phyloP scores from a whole-genome alignment of 2,888 invertebrate genomes.

The Ditylenchus weischeri region DNA sequence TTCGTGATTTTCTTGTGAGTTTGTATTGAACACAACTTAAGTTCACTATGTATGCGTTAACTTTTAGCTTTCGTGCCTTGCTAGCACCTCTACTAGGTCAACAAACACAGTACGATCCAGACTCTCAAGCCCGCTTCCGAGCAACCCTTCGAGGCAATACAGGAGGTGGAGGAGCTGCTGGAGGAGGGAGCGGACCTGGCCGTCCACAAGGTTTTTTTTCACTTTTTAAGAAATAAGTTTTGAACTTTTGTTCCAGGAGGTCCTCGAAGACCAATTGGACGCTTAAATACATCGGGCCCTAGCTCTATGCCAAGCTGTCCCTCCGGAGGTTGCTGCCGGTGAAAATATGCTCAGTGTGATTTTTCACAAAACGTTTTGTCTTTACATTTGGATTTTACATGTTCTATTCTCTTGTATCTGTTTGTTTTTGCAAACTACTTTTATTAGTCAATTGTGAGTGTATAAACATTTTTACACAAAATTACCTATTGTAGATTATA shows the following conservation, averaged over 20 bases:
- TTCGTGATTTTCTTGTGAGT: conserved; percentile 21
- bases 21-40: background rate
- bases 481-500: too few relatives aligned
- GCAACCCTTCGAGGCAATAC: conserved; percentile 16
- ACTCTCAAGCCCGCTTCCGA: conserved; percentile 20
- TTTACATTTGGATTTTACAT: too few relatives aligned
- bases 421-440: too few relatives aligned
- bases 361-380: too few relatives aligned
- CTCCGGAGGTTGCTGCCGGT: conserved; percentile 23
- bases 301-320: conserved; percentile 29
- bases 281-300: conserved; percentile 21
- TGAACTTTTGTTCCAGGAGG: background rate
- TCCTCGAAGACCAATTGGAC: conserved; percentile 22
- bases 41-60: background rate
- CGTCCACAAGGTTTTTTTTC: background rate
- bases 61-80: conserved; percentile 19
- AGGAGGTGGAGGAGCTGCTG: conserved; percentile 21
- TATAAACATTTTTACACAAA: too few relatives aligned
- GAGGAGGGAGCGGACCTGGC: conserved; percentile 20
- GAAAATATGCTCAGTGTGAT: conserved; percentile 1
- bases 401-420: too few relatives aligned
- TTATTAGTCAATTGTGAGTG: too few relatives aligned
- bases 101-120: conserved; percentile 21
- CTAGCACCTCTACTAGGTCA: conserved; percentile 21
- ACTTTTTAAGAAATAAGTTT: too few relatives aligned